Evolutionary conservation across 2,797 vertebrate genomes (phyloP).

Genomic region (Sternarchorhynchus goeldii): DNA sequence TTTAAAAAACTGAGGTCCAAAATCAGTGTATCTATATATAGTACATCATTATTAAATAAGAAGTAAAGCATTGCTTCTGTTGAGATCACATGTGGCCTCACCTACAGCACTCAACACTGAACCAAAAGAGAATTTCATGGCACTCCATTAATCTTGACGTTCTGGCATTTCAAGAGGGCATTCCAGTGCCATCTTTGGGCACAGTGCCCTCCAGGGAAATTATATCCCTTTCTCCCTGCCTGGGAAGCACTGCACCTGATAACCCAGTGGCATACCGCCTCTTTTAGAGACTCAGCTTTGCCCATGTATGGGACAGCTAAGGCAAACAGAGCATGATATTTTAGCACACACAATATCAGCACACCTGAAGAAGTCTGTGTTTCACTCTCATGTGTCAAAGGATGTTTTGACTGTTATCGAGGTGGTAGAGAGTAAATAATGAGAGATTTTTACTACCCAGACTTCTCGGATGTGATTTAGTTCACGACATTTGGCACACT

Average conservation of each 20-base stretch:
- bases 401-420: background rate
- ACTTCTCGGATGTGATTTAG: constrained; percentile 11
- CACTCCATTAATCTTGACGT: constrained; percentile 47
- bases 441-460: background rate
- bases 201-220: constrained; percentile 50
- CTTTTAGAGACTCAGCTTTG: constrained; percentile 10
- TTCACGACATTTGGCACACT: background rate
- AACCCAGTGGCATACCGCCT: constrained; percentile 2
- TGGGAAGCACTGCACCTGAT: constrained; percentile 19
- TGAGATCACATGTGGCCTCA: constrained; percentile 14
- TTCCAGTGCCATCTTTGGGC: constrained; percentile 59
- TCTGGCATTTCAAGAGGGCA: constrained; percentile 69
- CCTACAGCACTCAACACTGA: constrained; percentile 12
- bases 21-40: background rate
- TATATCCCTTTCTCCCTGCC: constrained; percentile 25
- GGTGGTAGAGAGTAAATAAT: background rate
- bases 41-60: constrained; percentile 16
- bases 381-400: constrained; percentile 1
- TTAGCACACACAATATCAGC: background rate
- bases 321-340: background rate
- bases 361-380: background rate
- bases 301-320: background rate
- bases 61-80: constrained; percentile 1
- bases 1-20: constrained; percentile 4
- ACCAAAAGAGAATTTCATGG: constrained; percentile 39